phyloP scores from a whole-genome alignment of 2,113 vertebrate genomes.

The Ptilorrhoa leucosticta region DNA sequence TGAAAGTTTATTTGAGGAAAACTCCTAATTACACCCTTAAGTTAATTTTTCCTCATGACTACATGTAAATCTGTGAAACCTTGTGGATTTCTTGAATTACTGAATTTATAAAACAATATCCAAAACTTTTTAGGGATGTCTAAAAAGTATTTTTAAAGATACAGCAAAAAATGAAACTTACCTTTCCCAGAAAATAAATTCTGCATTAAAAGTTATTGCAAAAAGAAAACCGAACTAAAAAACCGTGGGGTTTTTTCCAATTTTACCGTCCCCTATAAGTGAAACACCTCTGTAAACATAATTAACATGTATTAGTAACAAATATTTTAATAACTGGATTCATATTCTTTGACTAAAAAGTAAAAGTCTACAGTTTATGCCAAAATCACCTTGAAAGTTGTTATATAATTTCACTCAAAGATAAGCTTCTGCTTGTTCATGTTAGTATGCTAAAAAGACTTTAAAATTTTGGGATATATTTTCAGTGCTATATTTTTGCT shows the following conservation, averaged over 20 bases:
- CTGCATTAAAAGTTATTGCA: neutral
- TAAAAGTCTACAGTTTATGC: neutral
- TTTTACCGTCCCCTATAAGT: neutral
- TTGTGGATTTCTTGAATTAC: neutral
- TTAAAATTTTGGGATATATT: neutral
- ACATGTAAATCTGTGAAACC: neutral
- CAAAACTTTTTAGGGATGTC: rapidly evolving
- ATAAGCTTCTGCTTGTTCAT: neutral
- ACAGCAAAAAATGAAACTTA: neutral
- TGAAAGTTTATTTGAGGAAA: neutral
- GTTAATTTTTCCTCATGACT: neutral
- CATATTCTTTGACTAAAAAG: neutral
- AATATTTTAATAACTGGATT: neutral
- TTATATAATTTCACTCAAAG: neutral
- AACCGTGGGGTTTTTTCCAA: neutral
- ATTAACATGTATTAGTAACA: neutral
- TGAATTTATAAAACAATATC: neutral
- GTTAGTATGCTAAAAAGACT: neutral
- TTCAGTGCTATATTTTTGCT: neutral
- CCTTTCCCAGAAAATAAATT: neutral
- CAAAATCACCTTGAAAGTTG: neutral
- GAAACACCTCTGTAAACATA: neutral
- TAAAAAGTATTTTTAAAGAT: neutral
- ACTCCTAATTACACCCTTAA: neutral
- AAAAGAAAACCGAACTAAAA: neutral